Evolutionary conservation across 2,888 invertebrate species (phyloP).

Genomic region (Ptilodon capucinus): DNA sequence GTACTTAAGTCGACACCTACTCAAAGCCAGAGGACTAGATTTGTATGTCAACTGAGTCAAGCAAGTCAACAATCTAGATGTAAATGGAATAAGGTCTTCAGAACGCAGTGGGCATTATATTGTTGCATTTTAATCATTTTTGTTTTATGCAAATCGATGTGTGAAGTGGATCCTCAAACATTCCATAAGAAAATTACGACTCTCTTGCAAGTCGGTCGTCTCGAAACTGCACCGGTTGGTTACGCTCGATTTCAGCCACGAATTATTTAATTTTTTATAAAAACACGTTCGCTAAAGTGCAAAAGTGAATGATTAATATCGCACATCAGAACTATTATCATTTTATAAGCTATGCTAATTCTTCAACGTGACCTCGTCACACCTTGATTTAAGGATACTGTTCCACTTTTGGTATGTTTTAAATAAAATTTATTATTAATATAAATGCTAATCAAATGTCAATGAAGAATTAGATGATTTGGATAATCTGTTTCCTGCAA

Average conservation of each 20-base stretch:
- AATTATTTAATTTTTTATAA: constrained; percentile 37
- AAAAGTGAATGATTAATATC: constrained; percentile 47
- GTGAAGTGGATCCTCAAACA: constrained; percentile 55
- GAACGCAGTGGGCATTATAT: constrained; percentile 52
- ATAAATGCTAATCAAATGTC: constrained; percentile 75
- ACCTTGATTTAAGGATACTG: constrained; percentile 67
- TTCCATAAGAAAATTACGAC: constrained; percentile 64
- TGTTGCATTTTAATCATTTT: constrained; percentile 64
- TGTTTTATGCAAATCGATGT: constrained; percentile 65
- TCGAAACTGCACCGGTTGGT: constrained; percentile 42
- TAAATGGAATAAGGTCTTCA: constrained; percentile 50
- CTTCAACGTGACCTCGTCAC: constrained; percentile 66
- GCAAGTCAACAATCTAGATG: constrained; percentile 42
- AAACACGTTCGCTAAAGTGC: constrained; percentile 35
- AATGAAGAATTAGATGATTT: constrained; percentile 61
- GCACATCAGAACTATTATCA: constrained; percentile 45
- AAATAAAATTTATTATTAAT: constrained; percentile 68
- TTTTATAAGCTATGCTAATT: constrained; percentile 67
- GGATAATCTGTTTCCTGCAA: constrained; percentile 56
- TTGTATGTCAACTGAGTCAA: constrained; percentile 43
- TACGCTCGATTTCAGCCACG: constrained; percentile 32
- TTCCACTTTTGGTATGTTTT: constrained; percentile 71
- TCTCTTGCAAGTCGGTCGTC: constrained; percentile 64
- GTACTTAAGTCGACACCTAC: constrained; percentile 17
- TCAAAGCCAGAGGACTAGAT: constrained; percentile 27